Base-by-base conservation (phyloP, 2,113 vertebrate species). In the Otolemur garnettii region DNA sequence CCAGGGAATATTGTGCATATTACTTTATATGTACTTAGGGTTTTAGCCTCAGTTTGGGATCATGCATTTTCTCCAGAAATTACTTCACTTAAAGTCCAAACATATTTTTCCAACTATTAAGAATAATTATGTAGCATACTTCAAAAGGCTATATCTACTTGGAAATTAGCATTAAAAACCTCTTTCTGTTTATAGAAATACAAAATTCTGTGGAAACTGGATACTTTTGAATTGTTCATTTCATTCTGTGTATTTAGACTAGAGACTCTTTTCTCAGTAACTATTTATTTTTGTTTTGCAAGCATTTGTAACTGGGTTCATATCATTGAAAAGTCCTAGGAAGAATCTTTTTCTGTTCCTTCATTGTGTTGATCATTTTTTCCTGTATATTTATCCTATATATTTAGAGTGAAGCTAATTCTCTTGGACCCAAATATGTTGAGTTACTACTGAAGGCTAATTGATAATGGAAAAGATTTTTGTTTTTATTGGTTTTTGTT, bases 21-120 rank as follows among this genome's bases (percentile, higher is more conserved):
- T 90, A 85, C 71, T 87, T 45, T 64, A 4, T 74, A 19, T 79
- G 11, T 92, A 45, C 59, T 95, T 96, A 71, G 17, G 66, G 11
- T 91, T 97, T 96, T 91, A 71, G 68, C 66, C 69, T 96, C 75
- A 89, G 75, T 60, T 96, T 88, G 60, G 14, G 22, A 93, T 95
- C 74, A 68, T 97, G 30, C 45, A 0, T 96, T 96, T 97, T 95
- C 86, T 91, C 55, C 79, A 91, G 74, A 86, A 94, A 93, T 89
- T 94, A 45, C 45, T 95, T 91, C 24, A 62, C 28, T 96, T 85
- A 71, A 24, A 66, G 24, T 71, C 50, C n/a, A 71, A 93, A 89
- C 33, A 86, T 35, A 85, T 74, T 92, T 95, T 96, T 53, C n/a
- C 22, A 94, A 64, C 33, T 88, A 53, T 96, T 95, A 96, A 92